Evolutionary conservation across 2,797 vertebrate species (phyloP), one percentile per base, ranked within the genome.

Genomic region (Chelonia mydas): DNA sequence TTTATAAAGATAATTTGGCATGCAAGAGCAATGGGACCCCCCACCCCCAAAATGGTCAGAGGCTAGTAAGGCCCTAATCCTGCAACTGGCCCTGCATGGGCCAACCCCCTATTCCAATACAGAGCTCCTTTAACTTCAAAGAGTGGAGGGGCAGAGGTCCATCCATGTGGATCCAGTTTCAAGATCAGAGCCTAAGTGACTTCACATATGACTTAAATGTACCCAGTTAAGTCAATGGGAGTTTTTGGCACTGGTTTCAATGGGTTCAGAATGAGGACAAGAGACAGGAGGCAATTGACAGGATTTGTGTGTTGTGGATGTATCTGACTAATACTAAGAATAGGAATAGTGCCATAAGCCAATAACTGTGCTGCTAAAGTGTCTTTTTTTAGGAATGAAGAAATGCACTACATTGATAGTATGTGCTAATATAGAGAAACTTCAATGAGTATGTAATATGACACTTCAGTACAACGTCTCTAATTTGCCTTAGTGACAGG

Each of bases 1-100:
- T 87, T 88, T 89, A 23, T 65, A 82, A 59, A 94, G 77, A 25
- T 41, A 54, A 80, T 33, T 65, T 86, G 57, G 3, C 87, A 55
- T 17, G 7, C 3, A 6, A 74, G 33, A 37, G 7, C 6, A 27
- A 33, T 41, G 45, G 15, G 25, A 47, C 16, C 13, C 27, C 65
- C 10, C 47, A 11, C 15, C 16, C 3, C 47, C 45, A 17, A 49
- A 77, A 49, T 23, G 27, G 7, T 50, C 47, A 49, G 33, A 50
- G 15, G 23, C 33, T 37, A 11, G 45, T 57, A 45, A 76, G n/a
- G 16, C 54, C 57, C 50, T 74, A 84, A 61, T 91, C 19, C 37
- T 65, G 31, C 49, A 72, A 2, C 47, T 65, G 23, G 3, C 54
- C 78, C 65, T 25, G 28, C 57, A 8, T 49, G 41, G 4, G 19